Conservation (phyloP, 2,888 invertebrate species). For the Campaea margaritaria region DNA sequence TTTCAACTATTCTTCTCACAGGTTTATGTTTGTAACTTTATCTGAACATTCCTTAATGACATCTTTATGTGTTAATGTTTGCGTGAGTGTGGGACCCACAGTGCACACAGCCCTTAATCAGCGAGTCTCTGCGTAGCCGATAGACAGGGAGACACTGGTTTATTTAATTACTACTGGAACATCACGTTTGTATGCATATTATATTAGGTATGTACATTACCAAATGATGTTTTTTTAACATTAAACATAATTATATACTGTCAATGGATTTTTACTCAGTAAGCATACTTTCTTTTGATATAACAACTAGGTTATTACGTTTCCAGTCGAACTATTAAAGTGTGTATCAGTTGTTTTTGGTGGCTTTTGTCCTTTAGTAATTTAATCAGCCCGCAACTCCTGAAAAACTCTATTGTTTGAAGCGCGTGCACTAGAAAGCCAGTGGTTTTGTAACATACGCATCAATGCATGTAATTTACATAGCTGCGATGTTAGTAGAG, state of each 20-base stretch:
- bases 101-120: slow-evolving; percentile 5
- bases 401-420: slow-evolving; percentile 49
- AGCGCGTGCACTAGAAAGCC: slow-evolving; percentile 65
- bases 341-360: no score
- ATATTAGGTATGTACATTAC: no score
- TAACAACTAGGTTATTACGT: no score
- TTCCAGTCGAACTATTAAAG: no score
- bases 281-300: no score
- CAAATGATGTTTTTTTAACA: no score
- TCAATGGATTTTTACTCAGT: no score
- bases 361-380: not conserved
- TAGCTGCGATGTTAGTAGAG: slow-evolving; percentile 42
- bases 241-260: no score
- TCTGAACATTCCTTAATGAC: slow-evolving; percentile 10
- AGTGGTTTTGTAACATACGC: slow-evolving; percentile 58
- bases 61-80: slow-evolving; percentile 6
- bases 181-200: not conserved
- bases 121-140: not conserved
- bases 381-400: not conserved
- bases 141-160: not conserved
- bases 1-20: not conserved
- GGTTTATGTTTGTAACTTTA: slow-evolving; percentile 1
- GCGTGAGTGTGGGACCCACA: slow-evolving; percentile 8
- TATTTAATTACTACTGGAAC: not conserved
- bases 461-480: slow-evolving; percentile 52